Evolutionary conservation across 2,113 vertebrate species (phyloP).

Genomic region (Sebastes fasciatus): DNA sequence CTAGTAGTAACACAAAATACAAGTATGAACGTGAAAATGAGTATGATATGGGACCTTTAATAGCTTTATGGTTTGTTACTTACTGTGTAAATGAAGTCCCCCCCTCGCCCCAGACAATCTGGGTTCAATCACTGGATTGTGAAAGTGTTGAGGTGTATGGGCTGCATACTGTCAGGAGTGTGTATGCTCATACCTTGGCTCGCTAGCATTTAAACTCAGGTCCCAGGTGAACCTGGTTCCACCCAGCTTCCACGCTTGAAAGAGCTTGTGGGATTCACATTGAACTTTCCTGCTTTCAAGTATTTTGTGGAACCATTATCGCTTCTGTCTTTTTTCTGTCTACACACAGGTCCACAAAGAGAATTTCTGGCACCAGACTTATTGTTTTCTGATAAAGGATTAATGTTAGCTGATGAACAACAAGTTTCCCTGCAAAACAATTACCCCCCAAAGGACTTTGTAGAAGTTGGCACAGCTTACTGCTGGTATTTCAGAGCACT

Average conservation of each 20-base stretch:
- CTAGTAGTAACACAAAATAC: too few species aligned
- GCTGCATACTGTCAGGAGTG: not conserved
- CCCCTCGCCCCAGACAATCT: too few species aligned
- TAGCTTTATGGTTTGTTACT: not conserved
- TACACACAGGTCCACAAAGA: not conserved
- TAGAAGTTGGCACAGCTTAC: not conserved
- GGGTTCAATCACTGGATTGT: not conserved
- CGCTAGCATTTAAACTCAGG: not conserved
- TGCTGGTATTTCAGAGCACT: constrained; percentile 7
- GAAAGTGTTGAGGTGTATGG: not conserved
- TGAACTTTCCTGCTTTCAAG: constrained; percentile 1
- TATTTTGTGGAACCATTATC: constrained; percentile 16
- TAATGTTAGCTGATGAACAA: constrained; percentile 13
- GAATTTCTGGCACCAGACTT: not conserved
- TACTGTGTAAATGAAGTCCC: not conserved
- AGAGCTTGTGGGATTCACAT: not conserved
- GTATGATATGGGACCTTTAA: too few species aligned
- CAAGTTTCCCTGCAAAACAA: not conserved
- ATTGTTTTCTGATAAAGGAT: constrained; percentile 32
- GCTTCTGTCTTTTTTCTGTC: not conserved
- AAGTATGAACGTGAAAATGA: too few species aligned
- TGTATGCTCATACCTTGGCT: not conserved
- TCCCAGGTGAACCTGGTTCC: constrained; percentile 4
- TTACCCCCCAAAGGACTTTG: not conserved
- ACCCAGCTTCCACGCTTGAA: constrained; percentile 1